Percentiles rank a stretch among this genome's conserved stretches.
phyloP scores from a whole-genome alignment of 2,797 vertebrate species.

The Loriculus beryllinus region DNA sequence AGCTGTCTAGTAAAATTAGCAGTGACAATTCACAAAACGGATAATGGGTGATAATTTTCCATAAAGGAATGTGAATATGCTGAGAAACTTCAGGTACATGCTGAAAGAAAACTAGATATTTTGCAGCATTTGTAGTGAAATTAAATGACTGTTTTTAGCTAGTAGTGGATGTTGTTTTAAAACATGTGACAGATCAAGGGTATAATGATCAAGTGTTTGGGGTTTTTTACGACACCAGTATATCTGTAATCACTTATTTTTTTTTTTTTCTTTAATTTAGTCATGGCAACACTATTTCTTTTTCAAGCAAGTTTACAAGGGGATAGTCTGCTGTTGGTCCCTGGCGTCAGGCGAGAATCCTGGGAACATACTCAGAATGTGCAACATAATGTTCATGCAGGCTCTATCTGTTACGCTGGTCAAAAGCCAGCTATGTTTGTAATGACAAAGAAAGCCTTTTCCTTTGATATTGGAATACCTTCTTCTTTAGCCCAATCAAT shows the following conservation, averaged over 20 bases:
- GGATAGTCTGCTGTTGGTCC: neutral
- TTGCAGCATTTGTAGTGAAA: neutral
- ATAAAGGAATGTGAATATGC: neutral
- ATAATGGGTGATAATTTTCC: neutral
- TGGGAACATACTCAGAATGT: neutral
- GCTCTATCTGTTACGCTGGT: neutral
- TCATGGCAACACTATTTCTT: neutral
- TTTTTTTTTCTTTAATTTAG: neutral
- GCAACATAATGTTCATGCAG: neutral
- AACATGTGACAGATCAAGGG: neutral
- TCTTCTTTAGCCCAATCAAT: neutral
- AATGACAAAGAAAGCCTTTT: neutral
- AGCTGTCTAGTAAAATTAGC: neutral
- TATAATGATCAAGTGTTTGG: neutral
- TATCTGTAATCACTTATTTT: neutral
- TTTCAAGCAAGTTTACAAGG: neutral
- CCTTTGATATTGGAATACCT: neutral
- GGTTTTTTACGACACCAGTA: neutral
- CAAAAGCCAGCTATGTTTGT: neutral
- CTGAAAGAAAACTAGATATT: neutral
- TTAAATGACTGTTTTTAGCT: neutral
- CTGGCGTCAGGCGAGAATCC: fast-evolving
- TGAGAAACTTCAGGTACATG: neutral
- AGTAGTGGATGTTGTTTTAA: neutral
- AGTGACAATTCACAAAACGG: neutral